phyloP scores from a whole-genome alignment of 2,888 invertebrate genomes.

The Rhamphomyia laevipes region DNA sequence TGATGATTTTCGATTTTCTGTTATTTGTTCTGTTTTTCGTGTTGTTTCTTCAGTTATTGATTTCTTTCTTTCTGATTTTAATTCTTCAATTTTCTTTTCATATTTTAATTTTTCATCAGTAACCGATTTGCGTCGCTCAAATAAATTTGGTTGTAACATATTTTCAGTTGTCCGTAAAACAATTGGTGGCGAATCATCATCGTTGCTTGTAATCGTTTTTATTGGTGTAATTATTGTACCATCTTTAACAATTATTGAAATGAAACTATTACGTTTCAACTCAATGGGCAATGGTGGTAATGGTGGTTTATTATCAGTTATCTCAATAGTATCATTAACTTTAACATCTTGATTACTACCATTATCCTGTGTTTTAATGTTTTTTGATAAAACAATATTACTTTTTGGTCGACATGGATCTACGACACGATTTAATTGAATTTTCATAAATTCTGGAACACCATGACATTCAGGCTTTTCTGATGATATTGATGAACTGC shows the following conservation, averaged over 20 bases:
- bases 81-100: slow-evolving; percentile 26
- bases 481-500: slow-evolving; percentile 8
- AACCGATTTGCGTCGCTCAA: slow-evolving; percentile 31
- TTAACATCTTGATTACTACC: slow-evolving; percentile 23
- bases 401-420: slow-evolving; percentile 48
- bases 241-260: slow-evolving; percentile 12
- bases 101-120: slow-evolving; percentile 28
- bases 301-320: slow-evolving; percentile 26
- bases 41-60: slow-evolving; percentile 23
- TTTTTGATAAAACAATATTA: slow-evolving; percentile 54
- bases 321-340: slow-evolving; percentile 38
- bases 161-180: slow-evolving; percentile 4
- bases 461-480: slow-evolving; percentile 12
- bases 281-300: slow-evolving; percentile 4
- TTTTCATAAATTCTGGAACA: slow-evolving; percentile 57
- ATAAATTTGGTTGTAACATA: slow-evolving; percentile 16
- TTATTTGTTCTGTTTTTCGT: neutral
- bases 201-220: slow-evolving; percentile 6
- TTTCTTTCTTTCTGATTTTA: slow-evolving; percentile 29
- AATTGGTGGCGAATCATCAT: slow-evolving; percentile 11
- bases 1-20: slow-evolving; percentile 7
- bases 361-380: slow-evolving; percentile 32
- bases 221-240: slow-evolving; percentile 17
- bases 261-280: neutral
- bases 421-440: slow-evolving; percentile 55